phyloP scores from a whole-genome alignment of 2,888 invertebrate genomes.

The Caenorhabditis wallacei region DNA sequence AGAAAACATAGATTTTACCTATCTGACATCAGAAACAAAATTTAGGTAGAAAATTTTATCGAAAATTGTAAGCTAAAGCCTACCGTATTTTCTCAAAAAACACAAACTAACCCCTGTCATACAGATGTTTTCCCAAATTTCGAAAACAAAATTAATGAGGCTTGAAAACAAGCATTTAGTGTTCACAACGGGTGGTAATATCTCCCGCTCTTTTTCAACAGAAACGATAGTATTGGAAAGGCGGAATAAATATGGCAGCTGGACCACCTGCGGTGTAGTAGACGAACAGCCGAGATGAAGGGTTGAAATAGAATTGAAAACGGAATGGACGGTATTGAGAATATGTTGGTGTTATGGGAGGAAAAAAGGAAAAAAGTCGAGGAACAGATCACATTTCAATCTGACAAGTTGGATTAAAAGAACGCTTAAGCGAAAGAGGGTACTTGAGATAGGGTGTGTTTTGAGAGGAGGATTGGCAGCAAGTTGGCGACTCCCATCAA shows the following conservation, averaged over 20 bases:
- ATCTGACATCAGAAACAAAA: too few relatives aligned
- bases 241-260: conserved; percentile 51
- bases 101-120: too few relatives aligned
- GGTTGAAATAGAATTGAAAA: conserved; percentile 19
- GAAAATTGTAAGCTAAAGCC: too few relatives aligned
- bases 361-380: conserved; percentile 5
- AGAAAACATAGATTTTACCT: too few relatives aligned
- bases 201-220: background rate
- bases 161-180: conserved; percentile 10
- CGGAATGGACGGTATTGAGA: conserved; percentile 37
- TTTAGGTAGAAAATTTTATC: too few relatives aligned
- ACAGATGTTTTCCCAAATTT: conserved; percentile 2
- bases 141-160: background rate
- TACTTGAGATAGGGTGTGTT: conserved; percentile 61
- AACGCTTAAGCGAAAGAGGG: conserved; percentile 30
- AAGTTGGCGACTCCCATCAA: conserved; percentile 8
- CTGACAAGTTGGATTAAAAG: conserved; percentile 62
- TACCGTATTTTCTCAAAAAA: too few relatives aligned
- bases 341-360: background rate
- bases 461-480: conserved; percentile 37
- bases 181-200: conserved; percentile 29
- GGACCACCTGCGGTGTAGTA: conserved; percentile 59
- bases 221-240: conserved; percentile 16
- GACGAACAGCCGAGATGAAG: conserved; percentile 49
- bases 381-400: conserved; percentile 49